phyloP scores from a whole-genome alignment of 2,888 invertebrate species.

The Caenorhabditis imperialis region DNA sequence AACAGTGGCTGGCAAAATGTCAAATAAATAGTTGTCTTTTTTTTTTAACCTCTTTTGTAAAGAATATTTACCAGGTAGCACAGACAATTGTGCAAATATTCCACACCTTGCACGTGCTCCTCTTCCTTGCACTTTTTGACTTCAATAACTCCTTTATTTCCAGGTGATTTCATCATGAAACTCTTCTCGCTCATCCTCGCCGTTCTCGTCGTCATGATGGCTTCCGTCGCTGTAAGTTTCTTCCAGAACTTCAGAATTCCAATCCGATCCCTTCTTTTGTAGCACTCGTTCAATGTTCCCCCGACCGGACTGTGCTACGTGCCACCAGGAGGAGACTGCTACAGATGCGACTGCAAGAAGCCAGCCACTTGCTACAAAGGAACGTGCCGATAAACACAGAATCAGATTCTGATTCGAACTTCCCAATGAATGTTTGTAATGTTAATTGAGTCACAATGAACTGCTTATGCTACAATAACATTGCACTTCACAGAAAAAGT shows the following conservation, averaged over 20 bases:
- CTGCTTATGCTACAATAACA: too few relatives aligned
- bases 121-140: constrained; percentile 9
- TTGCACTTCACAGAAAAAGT: too few relatives aligned
- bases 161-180: constrained; percentile 28
- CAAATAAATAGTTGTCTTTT: constrained; percentile 23
- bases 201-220: constrained; percentile 46
- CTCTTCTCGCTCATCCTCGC: constrained; percentile 46
- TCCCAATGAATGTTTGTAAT: too few relatives aligned
- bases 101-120: constrained; percentile 2
- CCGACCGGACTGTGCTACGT: constrained; percentile 54
- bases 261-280: constrained; percentile 3
- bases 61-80: constrained; percentile 8
- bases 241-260: too few relatives aligned
- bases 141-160: constrained; percentile 1
- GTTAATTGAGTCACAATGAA: too few relatives aligned
- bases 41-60: constrained; percentile 2
- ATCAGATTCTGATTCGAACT: too few relatives aligned
- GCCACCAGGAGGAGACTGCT: constrained; percentile 44
- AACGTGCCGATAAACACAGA: constrained; percentile 30
- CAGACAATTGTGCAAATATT: constrained; percentile 18
- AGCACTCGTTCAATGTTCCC: constrained; percentile 61
- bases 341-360: constrained; percentile 51
- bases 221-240: constrained; percentile 40
- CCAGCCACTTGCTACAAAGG: constrained; percentile 55
- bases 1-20: too few relatives aligned